phyloP scores from a whole-genome alignment of 30 jellyfish, hydroid and myxozoan species.

The Pseudorhiza aurosa region DNA sequence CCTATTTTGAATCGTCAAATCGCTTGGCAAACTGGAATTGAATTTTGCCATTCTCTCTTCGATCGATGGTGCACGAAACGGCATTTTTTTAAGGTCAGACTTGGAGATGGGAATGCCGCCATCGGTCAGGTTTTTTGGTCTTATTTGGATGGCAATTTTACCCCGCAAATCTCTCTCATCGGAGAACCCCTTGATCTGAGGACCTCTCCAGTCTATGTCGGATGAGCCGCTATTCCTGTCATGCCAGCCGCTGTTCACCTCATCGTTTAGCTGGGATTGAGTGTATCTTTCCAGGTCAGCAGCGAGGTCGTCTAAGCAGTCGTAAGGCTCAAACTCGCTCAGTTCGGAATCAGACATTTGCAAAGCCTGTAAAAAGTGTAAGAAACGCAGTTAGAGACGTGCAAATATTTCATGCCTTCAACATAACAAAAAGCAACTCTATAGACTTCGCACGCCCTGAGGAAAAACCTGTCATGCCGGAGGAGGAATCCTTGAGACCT shows the following conservation, averaged over 20 bases:
- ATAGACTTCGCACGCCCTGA: too few species aligned
- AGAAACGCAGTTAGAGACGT: too few species aligned
- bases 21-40: conserved; percentile 7
- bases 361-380: too few species aligned
- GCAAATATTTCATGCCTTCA: too few species aligned
- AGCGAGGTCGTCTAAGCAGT: conserved; percentile 63
- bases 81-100: conserved; percentile 25
- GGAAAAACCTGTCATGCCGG: too few species aligned
- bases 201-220: not conserved
- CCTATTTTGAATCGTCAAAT: not conserved
- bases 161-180: conserved; percentile 45
- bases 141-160: conserved; percentile 63
- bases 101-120: not conserved
- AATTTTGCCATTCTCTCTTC: conserved; percentile 68
- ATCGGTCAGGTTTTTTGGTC: conserved; percentile 22
- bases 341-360: conserved; percentile 66
- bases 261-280: conserved; percentile 34
- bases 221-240: not conserved
- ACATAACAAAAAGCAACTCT: too few species aligned
- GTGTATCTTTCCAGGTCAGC: conserved; percentile 73
- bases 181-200: not conserved
- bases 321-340: conserved; percentile 77
- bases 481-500: too few species aligned
- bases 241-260: not conserved
- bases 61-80: conserved; percentile 48